Evolutionary conservation across 2,113 vertebrate species (phyloP), one percentile per base, ranked within the genome.

Genomic region (Serinus canaria): DNA sequence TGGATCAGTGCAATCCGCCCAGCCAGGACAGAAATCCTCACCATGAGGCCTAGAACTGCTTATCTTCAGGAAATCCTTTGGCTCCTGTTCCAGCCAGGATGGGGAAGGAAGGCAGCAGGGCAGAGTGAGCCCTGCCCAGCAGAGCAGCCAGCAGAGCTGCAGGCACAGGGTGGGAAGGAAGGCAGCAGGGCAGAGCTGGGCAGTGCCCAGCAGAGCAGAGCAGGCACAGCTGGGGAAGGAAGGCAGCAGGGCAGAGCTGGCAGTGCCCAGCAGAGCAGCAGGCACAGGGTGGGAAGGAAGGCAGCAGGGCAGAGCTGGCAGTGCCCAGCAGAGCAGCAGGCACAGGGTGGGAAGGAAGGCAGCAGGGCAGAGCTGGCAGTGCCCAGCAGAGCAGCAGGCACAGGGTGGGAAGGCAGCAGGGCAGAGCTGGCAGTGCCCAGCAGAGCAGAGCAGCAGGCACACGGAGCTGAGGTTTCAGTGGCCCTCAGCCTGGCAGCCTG

Each of bases 1-100:
- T 2, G 25, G 35, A 74, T 18, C 55, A 72, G 16, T 10, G 59
- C 44, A 88, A 90, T 59, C 62, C 66, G 50, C 47, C 50, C 87
- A 91, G 87, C 7, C 43, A 52, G 68, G 89, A 89, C 35, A 94
- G 53, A 90, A 91, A 97, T 35, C 69, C 72, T 91, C 64, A 28
- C 56, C 43, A 41, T 56, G 33, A 16, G 89, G 67, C 63, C 53
- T 27, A 27, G 63, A 41, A 58, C 49, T 82, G 50, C 46, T 88
- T 96, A 92, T 90, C 70, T 70, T 25, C 92, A 88, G 93, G 87
- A 97, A 95, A 92, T 94, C 89, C 83, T 95, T 8, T 79, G 93
- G 80, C n/a, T 93, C 18, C 7, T 4, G 35, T 16, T 91, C 23
- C 25, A 6, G 35, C 37, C 4, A 3, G 67, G 35, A 27, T 52